Evolutionary conservation across 2,797 vertebrate species (phyloP).

Genomic region (Myoxocephalus aenaeus): DNA sequence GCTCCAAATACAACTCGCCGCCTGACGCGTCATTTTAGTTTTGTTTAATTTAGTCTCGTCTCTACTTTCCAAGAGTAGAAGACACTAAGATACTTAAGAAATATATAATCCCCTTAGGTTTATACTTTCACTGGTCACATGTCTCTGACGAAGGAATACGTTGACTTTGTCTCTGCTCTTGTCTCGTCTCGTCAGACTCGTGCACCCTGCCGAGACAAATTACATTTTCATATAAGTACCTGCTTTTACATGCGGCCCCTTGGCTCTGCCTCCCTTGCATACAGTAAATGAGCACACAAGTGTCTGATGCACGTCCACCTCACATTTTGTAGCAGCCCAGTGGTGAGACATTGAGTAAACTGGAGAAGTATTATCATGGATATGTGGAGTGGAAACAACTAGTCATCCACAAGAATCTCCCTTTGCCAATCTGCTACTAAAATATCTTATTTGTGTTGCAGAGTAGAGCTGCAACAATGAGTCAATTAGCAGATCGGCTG

Average conservation of each 20-base stretch:
- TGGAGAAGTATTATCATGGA: not conserved
- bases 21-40: not conserved
- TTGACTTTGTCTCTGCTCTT: not conserved
- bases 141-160: not conserved
- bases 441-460: conserved; percentile 1
- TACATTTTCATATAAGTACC: not conserved
- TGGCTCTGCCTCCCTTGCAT: not conserved
- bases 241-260: conserved; percentile 3
- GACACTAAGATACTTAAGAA: not conserved
- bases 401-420: not conserved
- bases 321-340: not conserved
- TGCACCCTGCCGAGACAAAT: not conserved
- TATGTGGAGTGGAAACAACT: conserved; percentile 6
- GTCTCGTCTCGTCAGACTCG: too few relatives aligned
- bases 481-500: not conserved
- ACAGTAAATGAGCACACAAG: conserved; percentile 6
- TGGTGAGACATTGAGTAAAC: not conserved
- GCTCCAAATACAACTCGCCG: not conserved
- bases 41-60: conserved; percentile 9
- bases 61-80: not conserved
- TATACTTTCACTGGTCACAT: not conserved
- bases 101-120: not conserved
- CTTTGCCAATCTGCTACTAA: not conserved
- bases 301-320: conserved; percentile 21
- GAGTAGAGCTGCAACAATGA: not conserved